phyloP scores from a whole-genome alignment of 2,113 vertebrate species.

The Leiothrix lutea region DNA sequence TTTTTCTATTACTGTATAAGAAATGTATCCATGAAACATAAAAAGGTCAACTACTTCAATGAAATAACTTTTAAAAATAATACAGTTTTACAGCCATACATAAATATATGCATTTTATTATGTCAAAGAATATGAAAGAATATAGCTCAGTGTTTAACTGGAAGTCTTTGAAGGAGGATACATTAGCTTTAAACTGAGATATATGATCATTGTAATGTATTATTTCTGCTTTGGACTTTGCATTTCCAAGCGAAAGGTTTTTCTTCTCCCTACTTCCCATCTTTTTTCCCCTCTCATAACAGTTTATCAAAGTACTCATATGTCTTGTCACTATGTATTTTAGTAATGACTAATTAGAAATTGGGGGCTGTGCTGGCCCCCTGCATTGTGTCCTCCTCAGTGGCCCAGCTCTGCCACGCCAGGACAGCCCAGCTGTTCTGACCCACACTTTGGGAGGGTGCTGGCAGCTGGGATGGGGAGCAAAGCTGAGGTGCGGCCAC shows the following conservation, averaged over 20 bases:
- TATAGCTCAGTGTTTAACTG: neutral
- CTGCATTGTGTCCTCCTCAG: fast-evolving
- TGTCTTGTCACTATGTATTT: neutral
- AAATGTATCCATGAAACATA: slow-evolving; percentile 2
- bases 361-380: neutral
- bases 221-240: neutral
- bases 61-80: slow-evolving; percentile 53
- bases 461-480: neutral
- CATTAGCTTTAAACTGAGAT: slow-evolving; percentile 4
- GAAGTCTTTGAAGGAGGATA: neutral
- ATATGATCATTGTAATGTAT: neutral
- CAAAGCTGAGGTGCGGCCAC: neutral
- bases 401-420: neutral
- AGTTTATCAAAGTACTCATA: neutral
- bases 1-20: slow-evolving; percentile 11
- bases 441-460: fast-evolving
- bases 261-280: neutral
- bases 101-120: slow-evolving; percentile 29
- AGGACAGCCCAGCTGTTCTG: neutral
- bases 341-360: neutral
- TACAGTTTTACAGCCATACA: slow-evolving; percentile 12
- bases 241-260: neutral
- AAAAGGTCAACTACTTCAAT: slow-evolving; percentile 38
- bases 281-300: neutral
- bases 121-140: slow-evolving; percentile 31